Evolutionary conservation across 2,888 invertebrate species (phyloP).

Genomic region (Vanessa cardui): DNA sequence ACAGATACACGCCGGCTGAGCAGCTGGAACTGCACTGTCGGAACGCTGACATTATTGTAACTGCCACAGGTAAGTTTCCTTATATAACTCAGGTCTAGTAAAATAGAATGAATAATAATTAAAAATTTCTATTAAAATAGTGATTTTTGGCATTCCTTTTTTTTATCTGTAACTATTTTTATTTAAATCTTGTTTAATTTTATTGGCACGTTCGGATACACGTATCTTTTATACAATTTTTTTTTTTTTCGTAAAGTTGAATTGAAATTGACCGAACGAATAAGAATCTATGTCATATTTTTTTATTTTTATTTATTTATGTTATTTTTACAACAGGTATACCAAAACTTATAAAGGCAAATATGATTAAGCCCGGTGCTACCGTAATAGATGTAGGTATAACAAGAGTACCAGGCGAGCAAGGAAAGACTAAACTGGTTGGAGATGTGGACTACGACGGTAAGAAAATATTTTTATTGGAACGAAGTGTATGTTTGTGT

Average conservation of each 20-base stretch:
- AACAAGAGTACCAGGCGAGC: constrained; percentile 85
- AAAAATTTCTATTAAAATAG: background rate
- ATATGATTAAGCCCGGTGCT: constrained; percentile 95
- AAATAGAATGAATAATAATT: too few relatives aligned
- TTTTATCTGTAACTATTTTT: background rate
- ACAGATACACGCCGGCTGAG: constrained; percentile 91
- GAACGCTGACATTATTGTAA: constrained; percentile 90
- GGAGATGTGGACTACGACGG: constrained; percentile 96
- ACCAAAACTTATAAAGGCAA: constrained; percentile 88
- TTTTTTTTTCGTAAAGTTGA: background rate
- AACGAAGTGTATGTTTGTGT: too few relatives aligned
- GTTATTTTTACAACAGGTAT: constrained; percentile 78
- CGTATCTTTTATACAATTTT: background rate
- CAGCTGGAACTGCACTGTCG: constrained; percentile 87
- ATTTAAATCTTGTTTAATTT: background rate
- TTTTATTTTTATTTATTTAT: background rate
- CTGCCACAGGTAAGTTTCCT: constrained; percentile 84
- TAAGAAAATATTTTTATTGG: constrained; percentile 54
- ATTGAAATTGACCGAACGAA: too few relatives aligned
- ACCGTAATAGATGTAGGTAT: constrained; percentile 95
- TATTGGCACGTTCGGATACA: background rate
- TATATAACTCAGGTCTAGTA: too few relatives aligned
- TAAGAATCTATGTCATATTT: background rate
- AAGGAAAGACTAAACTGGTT: constrained; percentile 88
- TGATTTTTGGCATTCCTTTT: background rate